A percentile compares a stretch with the other conserved stretches of the same genome.
Conservation (phyloP, 2,797 vertebrate species). For the Cirrhinus molitorella region DNA sequence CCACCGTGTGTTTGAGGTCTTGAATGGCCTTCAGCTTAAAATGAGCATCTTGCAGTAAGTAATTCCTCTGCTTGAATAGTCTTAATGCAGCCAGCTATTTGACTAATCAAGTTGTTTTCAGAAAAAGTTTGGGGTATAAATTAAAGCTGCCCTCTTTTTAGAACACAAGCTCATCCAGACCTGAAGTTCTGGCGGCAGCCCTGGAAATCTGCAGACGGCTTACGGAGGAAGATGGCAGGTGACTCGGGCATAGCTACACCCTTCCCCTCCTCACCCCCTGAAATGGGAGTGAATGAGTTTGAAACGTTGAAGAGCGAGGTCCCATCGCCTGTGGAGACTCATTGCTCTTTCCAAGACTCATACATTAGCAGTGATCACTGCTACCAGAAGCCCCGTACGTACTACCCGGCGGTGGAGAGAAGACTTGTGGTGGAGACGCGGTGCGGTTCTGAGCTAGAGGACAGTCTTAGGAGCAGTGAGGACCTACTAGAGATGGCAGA, state of each 20-base stretch:
- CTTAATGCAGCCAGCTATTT: neutral
- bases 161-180: conserved; percentile 90
- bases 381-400: conserved; percentile 94
- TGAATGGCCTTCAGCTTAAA: conserved; percentile 92
- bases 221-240: conserved; percentile 69
- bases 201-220: conserved; percentile 86
- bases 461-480: conserved; percentile 81
- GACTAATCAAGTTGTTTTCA: neutral
- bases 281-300: conserved; percentile 12
- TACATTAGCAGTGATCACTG: conserved; percentile 98
- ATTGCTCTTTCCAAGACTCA: conserved; percentile 82
- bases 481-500: conserved; percentile 76
- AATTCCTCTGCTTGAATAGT: neutral
- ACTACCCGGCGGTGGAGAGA: conserved; percentile 88
- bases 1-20: conserved; percentile 87
- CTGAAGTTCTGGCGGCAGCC: conserved; percentile 94
- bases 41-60: conserved; percentile 95
- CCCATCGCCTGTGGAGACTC: conserved; percentile 57
- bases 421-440: conserved; percentile 88
- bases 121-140: neutral
- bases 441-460: conserved; percentile 80
- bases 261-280: conserved; percentile 46
- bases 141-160: conserved; percentile 3
- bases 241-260: conserved; percentile 57
- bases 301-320: conserved; percentile 75